Percentiles rank a stretch among this genome's conserved stretches.
These are phyloP conservation scores for Drosophila fuyamai DNA, from an alignment of 1,140 invertebrate genomes.

Conservation along the genomic window DNA sequence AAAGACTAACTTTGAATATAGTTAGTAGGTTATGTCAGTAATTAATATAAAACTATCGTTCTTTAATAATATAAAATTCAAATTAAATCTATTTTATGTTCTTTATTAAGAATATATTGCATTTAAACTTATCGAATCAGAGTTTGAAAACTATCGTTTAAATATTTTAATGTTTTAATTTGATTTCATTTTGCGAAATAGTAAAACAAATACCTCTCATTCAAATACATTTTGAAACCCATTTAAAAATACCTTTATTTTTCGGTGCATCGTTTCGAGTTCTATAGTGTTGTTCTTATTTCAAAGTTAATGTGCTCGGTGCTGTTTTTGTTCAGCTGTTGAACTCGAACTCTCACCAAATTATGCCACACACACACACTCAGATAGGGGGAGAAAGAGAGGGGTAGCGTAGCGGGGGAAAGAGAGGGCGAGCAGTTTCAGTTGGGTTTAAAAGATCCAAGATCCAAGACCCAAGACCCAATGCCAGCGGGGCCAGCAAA, in stretches of 20 bases:
- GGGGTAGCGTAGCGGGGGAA: conserved; percentile 6
- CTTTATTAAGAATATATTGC: no score
- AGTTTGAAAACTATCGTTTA: no score
- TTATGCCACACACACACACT: conserved; percentile 70
- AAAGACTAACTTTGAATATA: no score
- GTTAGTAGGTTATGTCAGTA: no score
- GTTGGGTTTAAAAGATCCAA: conserved; percentile 16
- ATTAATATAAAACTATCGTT: no score
- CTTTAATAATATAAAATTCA: no score
- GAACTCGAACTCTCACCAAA: conserved; percentile 82
- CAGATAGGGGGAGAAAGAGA: conserved; percentile 28
- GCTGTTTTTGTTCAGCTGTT: conserved; percentile 76
- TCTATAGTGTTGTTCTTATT: conserved; percentile 58
- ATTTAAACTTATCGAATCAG: no score
- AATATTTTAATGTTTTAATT: no score
- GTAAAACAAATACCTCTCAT: no score
- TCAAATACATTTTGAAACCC: no score
- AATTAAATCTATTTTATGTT: no score
- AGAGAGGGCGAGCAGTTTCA: conserved; percentile 16
- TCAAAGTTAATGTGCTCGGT: conserved; percentile 58
- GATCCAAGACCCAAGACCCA: conserved; percentile 56
- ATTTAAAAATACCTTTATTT: conserved; percentile 5
- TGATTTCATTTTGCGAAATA: no score
- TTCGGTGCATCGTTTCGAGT: conserved; percentile 24
- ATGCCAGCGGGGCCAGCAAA: conserved; percentile 75